Base-by-base conservation (phyloP, 2,113 vertebrate genomes). In the Noctilio leporinus region DNA sequence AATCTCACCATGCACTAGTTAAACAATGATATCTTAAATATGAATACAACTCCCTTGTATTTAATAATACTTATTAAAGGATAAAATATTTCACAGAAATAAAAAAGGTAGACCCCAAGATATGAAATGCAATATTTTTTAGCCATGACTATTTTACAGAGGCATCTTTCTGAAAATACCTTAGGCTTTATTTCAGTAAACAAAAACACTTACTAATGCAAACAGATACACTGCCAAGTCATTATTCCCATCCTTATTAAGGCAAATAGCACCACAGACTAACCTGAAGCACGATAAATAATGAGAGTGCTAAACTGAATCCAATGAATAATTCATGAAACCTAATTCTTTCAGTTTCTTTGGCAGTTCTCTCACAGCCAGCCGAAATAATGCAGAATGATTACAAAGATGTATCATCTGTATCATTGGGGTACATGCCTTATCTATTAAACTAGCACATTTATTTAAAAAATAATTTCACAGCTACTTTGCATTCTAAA, bases 261-360 rank as follows among this genome's bases (percentile, higher is more conserved):
- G 90, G 93, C 22, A 86, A 96, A 88, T 89, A 96, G 89, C 77
- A 78, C 69, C 82, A 65, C 45, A 59, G 78, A 77, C 92, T 82
- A 94, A 94, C 87, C 84, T 87, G 69, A 93, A 96, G 89, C 91
- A 93, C 87, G 96, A 92, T 95, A 96, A 94, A 88, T 97, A 96
- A 96, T 53, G 89, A 96, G 85, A 93, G 91, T 77, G 87, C 94
- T 96, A 96, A 95, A 93, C 62, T 47, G 72, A 86, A 89, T 43
- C 59, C 55, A 91, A 73, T 84, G 84, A 97, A 96, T 96, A 97
- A 97, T 96, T 91, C 95, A 93, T 59, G 67, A 89, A 78, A 64
- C 51, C 72, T 80, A 96, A 94, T 90, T 91, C 93, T 87, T 95
- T 57, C 35, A 6, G 22, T 59, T 73, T 96, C 80, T 90, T 91